These are phyloP conservation scores for Schizopygopsis malacanthus DNA, from an alignment of 2,797 vertebrate species.

Conservation along the genomic window DNA sequence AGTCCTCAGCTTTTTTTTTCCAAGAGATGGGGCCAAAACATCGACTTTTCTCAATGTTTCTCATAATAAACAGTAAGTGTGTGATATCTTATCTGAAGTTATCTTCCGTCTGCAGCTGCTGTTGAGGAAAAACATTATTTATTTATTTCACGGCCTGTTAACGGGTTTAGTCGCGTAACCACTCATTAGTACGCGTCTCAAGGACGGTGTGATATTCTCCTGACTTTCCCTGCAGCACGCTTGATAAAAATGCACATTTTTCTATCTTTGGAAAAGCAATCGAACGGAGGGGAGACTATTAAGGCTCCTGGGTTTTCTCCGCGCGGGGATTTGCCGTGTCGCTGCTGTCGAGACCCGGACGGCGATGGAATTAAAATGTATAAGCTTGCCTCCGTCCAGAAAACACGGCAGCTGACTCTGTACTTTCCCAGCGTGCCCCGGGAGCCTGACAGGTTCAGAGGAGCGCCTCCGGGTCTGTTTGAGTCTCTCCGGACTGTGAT, in stretches of 20 bases:
- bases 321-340: slow-evolving; percentile 40
- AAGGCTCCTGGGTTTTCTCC: slow-evolving; percentile 41
- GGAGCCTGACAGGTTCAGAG: slow-evolving; percentile 52
- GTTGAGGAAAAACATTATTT: slow-evolving; percentile 13
- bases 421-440: slow-evolving; percentile 44
- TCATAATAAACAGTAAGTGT: slow-evolving; percentile 2
- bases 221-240: slow-evolving; percentile 47
- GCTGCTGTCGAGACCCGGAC: slow-evolving; percentile 41
- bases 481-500: slow-evolving; percentile 48
- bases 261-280: slow-evolving; percentile 49
- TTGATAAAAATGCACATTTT: slow-evolving; percentile 57
- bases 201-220: slow-evolving; percentile 49
- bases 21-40: neutral
- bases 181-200: slow-evolving; percentile 43
- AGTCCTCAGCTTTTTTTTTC: neutral
- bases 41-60: neutral
- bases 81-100: slow-evolving; percentile 27
- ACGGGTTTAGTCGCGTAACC: slow-evolving; percentile 14
- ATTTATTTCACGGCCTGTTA: slow-evolving; percentile 7
- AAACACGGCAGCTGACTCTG: slow-evolving; percentile 30
- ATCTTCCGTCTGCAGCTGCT: slow-evolving; percentile 37
- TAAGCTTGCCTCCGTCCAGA: neutral
- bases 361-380: slow-evolving; percentile 28
- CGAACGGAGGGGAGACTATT: slow-evolving; percentile 25
- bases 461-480: slow-evolving; percentile 31